A percentile compares a stretch with the other conserved stretches of the same genome.
These are phyloP conservation scores for Reinhardtius hippoglossoides DNA, from an alignment of 2,113 vertebrate genomes.

Conservation along the genomic window DNA sequence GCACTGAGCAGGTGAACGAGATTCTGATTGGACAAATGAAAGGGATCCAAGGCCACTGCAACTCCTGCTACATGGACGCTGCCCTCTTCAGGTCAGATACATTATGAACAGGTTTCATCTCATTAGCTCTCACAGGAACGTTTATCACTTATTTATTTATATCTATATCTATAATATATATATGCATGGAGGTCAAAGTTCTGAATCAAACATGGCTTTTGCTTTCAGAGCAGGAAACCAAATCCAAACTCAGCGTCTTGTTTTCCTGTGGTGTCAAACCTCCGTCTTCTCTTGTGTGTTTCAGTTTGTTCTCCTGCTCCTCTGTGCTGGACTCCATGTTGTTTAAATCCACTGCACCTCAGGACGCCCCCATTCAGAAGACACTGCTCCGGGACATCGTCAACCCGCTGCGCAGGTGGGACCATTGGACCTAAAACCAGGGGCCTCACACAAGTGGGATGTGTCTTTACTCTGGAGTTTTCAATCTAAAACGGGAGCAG, in stretches of 20 bases:
- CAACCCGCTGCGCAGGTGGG: slow-evolving; percentile 87
- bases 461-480: too few species aligned
- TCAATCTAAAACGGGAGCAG: too few species aligned
- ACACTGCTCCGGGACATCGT: slow-evolving; percentile 89
- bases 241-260: too few species aligned
- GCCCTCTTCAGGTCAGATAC: slow-evolving; percentile 87
- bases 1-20: slow-evolving; percentile 70
- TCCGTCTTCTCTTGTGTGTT: not conserved
- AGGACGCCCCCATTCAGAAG: slow-evolving; percentile 82
- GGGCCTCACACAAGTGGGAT: too few species aligned
- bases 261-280: too few species aligned
- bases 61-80: slow-evolving; percentile 94
- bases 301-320: slow-evolving; percentile 90
- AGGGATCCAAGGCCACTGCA: slow-evolving; percentile 91
- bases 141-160: not conserved
- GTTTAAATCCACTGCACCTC: slow-evolving; percentile 81
- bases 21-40: slow-evolving; percentile 85
- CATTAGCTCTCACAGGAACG: not conserved
- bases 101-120: not conserved
- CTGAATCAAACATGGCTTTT: too few species aligned
- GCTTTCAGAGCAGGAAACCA: too few species aligned
- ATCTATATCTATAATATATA: too few species aligned
- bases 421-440: not conserved
- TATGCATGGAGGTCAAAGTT: too few species aligned
- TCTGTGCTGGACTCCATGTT: slow-evolving; percentile 90